These are phyloP conservation scores for Thalassophryne amazonica DNA, from an alignment of 2,797 vertebrate species.

Conservation along the genomic window DNA sequence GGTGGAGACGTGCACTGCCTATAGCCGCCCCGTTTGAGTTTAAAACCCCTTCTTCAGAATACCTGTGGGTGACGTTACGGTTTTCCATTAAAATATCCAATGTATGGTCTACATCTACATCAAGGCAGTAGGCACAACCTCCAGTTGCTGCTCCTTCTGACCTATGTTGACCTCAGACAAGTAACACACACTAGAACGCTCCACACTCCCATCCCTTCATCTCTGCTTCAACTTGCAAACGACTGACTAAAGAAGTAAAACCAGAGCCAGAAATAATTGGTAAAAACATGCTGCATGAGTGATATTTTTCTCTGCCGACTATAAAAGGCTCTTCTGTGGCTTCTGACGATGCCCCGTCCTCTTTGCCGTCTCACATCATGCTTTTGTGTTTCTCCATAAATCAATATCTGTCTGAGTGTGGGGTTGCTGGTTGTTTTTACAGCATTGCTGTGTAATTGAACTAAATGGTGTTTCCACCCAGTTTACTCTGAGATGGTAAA, in stretches of 20 bases:
- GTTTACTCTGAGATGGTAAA: slow-evolving; percentile 69
- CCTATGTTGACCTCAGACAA: slow-evolving; percentile 31
- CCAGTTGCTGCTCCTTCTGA: background rate
- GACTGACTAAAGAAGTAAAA: slow-evolving; percentile 24
- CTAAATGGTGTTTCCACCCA: slow-evolving; percentile 67
- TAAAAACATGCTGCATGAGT: slow-evolving; percentile 31
- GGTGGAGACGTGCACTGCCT: too few relatives aligned
- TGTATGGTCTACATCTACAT: slow-evolving; percentile 33
- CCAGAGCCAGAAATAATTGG: slow-evolving; percentile 44
- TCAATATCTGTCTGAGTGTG: slow-evolving; percentile 68
- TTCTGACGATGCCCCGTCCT: slow-evolving; percentile 39
- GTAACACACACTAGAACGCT: slow-evolving; percentile 26
- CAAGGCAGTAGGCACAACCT: slow-evolving; percentile 28
- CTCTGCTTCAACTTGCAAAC: slow-evolving; percentile 17
- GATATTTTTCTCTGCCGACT: slow-evolving; percentile 24
- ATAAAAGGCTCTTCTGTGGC: slow-evolving; percentile 49
- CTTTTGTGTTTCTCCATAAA: slow-evolving; percentile 64
- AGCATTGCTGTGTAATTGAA: slow-evolving; percentile 74
- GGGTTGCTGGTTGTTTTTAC: slow-evolving; percentile 71
- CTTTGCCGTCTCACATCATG: slow-evolving; percentile 21
- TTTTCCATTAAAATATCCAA: too few relatives aligned
- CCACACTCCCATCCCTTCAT: slow-evolving; percentile 27
- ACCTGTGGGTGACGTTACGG: too few relatives aligned
- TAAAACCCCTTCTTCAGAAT: too few relatives aligned
- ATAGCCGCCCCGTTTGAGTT: too few relatives aligned